Evolutionary conservation across 1,140 invertebrate genomes (phyloP).

Genomic region (Drosophila saltans): DNA sequence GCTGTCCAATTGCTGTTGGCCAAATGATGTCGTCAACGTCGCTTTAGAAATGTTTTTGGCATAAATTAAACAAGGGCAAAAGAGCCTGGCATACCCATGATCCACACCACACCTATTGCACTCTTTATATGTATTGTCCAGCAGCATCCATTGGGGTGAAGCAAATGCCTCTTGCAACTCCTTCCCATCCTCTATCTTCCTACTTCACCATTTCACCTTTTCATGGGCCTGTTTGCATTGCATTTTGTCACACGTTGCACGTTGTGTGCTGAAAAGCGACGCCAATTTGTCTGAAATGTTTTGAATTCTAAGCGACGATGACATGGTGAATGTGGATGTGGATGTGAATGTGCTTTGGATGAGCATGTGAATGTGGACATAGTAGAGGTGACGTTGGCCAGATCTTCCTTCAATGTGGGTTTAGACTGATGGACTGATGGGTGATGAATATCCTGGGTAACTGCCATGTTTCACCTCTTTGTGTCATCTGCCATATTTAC

Average conservation of each 20-base stretch:
- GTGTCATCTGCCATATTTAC: constrained; percentile 60
- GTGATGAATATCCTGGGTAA: constrained; percentile 42
- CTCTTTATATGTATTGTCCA: constrained; percentile 51
- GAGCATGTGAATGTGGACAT: constrained; percentile 38
- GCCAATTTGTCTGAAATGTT: constrained; percentile 80
- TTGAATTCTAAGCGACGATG: constrained; percentile 71
- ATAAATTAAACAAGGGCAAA: constrained; percentile 76
- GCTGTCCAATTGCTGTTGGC: constrained; percentile 17
- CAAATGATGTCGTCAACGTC: constrained; percentile 78
- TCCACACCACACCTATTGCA: constrained; percentile 6
- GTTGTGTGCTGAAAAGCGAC: constrained; percentile 68
- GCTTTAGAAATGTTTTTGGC: constrained; percentile 71
- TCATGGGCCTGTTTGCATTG: constrained; percentile 61
- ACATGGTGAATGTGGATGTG: not conserved
- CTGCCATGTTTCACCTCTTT: constrained; percentile 34
- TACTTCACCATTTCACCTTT: constrained; percentile 1
- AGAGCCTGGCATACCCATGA: constrained; percentile 29
- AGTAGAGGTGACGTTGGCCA: constrained; percentile 8
- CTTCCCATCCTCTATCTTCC: not conserved
- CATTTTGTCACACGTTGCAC: constrained; percentile 76
- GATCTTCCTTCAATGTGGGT: constrained; percentile 36
- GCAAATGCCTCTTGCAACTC: not conserved
- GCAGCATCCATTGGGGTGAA: constrained; percentile 28
- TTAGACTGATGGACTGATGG: not conserved
- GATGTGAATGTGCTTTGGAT: constrained; percentile 13